These are phyloP conservation scores for Drosophila takahashii DNA, from an alignment of 1,140 invertebrate genomes.

Conservation along the genomic window DNA sequence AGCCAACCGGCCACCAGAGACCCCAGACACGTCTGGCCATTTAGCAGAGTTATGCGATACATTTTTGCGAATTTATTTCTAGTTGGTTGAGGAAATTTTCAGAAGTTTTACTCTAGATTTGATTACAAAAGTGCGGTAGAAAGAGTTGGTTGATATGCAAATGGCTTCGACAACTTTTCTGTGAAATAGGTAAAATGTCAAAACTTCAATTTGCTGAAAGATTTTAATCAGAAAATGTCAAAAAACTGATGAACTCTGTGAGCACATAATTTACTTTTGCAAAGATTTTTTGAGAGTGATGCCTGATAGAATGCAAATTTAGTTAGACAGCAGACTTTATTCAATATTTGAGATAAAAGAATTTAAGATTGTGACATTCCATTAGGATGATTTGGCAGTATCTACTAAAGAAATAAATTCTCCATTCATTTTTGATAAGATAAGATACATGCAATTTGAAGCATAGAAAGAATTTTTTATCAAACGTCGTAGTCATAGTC, in stretches of 20 bases:
- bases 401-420: not conserved
- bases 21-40: constrained; percentile 60
- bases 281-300: not conserved
- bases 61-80: constrained; percentile 51
- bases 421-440: not conserved
- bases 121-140: constrained; percentile 37
- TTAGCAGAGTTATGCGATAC: constrained; percentile 67
- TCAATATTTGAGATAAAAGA: constrained; percentile 2
- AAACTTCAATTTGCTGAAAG: constrained; percentile 27
- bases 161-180: constrained; percentile 28
- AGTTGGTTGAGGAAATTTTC: constrained; percentile 36
- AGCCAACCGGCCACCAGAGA: constrained; percentile 21
- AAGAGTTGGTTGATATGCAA: constrained; percentile 26
- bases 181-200: constrained; percentile 40
- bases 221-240: constrained; percentile 26
- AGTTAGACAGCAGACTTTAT: not conserved
- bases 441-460: not conserved
- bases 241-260: constrained; percentile 12
- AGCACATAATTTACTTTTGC: not conserved
- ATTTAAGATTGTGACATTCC: constrained; percentile 1
- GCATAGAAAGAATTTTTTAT: not conserved
- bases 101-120: constrained; percentile 46
- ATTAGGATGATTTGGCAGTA: constrained; percentile 5
- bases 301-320: constrained; percentile 4
- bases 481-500: constrained; percentile 12